Conservation (phyloP, 1,140 invertebrate genomes). For the Caenorhabditis remanei region DNA sequence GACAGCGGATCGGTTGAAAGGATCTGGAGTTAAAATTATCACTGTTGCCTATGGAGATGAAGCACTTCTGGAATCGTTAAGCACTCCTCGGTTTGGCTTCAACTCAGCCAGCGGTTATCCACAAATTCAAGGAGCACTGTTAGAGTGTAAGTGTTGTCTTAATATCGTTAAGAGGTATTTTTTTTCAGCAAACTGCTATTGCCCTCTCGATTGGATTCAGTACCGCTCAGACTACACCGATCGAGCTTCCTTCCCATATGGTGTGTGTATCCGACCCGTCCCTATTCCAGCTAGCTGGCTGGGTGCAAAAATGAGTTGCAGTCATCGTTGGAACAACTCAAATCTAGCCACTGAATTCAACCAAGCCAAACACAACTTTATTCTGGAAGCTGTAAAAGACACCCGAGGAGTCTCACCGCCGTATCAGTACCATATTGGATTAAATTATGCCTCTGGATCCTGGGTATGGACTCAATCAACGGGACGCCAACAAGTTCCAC, state of each 20-base stretch:
- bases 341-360: neutral
- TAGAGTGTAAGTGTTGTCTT: too few relatives aligned
- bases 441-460: neutral
- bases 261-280: neutral
- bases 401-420: neutral
- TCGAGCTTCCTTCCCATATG: neutral
- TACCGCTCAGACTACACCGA: neutral
- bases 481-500: neutral
- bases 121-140: too few relatives aligned
- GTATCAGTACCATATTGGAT: neutral
- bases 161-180: neutral
- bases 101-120: too few relatives aligned
- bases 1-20: neutral
- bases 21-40: neutral
- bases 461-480: neutral
- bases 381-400: neutral
- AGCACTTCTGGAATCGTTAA: neutral
- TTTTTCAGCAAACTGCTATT: conserved; percentile 1
- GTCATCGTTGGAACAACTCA: neutral
- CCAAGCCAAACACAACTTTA: neutral
- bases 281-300: neutral
- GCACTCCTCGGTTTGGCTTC: too few relatives aligned
- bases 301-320: neutral
- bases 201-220: neutral
- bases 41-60: neutral